Evolutionary conservation across 2,888 invertebrate species (phyloP), one percentile per base, ranked within the genome.

Genomic region (Caenorhabditis macrosperma): DNA sequence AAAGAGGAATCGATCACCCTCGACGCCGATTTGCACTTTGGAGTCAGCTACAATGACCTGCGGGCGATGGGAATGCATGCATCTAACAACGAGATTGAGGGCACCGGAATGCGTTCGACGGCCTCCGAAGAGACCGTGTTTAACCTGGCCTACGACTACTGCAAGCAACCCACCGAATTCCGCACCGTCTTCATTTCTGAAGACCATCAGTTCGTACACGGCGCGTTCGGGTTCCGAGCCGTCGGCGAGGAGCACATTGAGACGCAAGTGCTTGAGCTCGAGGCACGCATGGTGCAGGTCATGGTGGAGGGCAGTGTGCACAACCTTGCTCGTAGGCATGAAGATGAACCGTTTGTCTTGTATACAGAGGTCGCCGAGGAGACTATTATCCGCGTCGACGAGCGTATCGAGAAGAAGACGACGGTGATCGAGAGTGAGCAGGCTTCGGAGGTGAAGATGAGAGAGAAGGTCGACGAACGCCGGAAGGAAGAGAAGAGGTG

Each of bases 271-370:
- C 61, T 82, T 77, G 77, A 78, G 38, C 60, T 82, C 61, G 57
- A 72, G 38, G 61, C 78, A 68, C 81, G 82, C 54, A 74, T 83
- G 81, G 85, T 82, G 60, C 87, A 82, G 74, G 83, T 84, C 46
- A 81, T 78, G 75, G 83, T 85, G 67, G 87, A 88, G 82, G 83
- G 86, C 61, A 84, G 85, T 48, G 67, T 82, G 55, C 69, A 77
- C 59, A 81, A 79, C 55, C 83, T 83, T 60, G 82, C 84, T 63
- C 84, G 86, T 71, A 74, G 79, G 74, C 79, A 79, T 79, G 83
- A 84, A 82, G 77, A 80, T 81, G 82, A 85, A 80, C 83, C 86
- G 52, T 78, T 86, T 72, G 64, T 74, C 41, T 79, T 88, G 59
- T 55, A 79, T 88, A 85, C 87, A 88, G 88, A 85, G 50, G 67